Conservation (phyloP, 1,140 invertebrate species). For the Drosophila repletoides region DNA sequence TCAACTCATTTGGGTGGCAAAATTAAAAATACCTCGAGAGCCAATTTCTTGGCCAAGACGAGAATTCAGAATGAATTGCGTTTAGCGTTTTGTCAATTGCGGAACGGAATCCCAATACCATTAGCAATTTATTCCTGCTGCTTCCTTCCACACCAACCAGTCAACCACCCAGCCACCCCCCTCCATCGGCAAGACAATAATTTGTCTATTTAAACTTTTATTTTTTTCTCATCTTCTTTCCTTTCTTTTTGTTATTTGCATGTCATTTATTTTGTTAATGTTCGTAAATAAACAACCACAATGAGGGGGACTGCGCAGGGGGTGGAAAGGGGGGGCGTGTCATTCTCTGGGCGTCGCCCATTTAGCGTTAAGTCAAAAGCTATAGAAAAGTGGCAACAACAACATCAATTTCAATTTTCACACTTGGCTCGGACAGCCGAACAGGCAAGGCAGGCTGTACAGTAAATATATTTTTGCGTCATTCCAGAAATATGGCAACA, state of each 20-base stretch:
- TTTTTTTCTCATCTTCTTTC: slow-evolving; percentile 16
- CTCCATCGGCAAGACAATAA: slow-evolving; percentile 40
- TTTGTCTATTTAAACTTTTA: slow-evolving; percentile 75
- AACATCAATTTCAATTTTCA: slow-evolving; percentile 73
- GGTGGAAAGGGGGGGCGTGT: background rate
- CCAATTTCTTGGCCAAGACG: slow-evolving; percentile 14
- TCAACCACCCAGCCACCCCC: background rate
- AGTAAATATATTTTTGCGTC: slow-evolving; percentile 41
- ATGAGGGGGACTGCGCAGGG: background rate
- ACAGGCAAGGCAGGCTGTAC: background rate
- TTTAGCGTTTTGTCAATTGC: slow-evolving; percentile 57
- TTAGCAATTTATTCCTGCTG: slow-evolving; percentile 44
- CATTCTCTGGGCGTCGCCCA: slow-evolving; percentile 14
- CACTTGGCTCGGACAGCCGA: slow-evolving; percentile 20
- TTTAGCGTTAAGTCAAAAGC: slow-evolving; percentile 64
- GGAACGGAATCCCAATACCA: slow-evolving; percentile 26
- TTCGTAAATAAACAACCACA: slow-evolving; percentile 69
- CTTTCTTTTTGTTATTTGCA: slow-evolving; percentile 64
- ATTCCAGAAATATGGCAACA: slow-evolving; percentile 69
- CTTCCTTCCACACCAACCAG: background rate
- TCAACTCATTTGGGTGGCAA: slow-evolving; percentile 50
- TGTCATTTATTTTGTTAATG: slow-evolving; percentile 79
- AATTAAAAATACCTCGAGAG: slow-evolving; percentile 65
- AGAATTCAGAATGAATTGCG: slow-evolving; percentile 65
- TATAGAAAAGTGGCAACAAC: slow-evolving; percentile 25